A percentile compares a stretch with the other conserved stretches of the same genome.
These are phyloP conservation scores for Melospiza melodia DNA, from an alignment of 2,113 vertebrate species.

Conservation along the genomic window DNA sequence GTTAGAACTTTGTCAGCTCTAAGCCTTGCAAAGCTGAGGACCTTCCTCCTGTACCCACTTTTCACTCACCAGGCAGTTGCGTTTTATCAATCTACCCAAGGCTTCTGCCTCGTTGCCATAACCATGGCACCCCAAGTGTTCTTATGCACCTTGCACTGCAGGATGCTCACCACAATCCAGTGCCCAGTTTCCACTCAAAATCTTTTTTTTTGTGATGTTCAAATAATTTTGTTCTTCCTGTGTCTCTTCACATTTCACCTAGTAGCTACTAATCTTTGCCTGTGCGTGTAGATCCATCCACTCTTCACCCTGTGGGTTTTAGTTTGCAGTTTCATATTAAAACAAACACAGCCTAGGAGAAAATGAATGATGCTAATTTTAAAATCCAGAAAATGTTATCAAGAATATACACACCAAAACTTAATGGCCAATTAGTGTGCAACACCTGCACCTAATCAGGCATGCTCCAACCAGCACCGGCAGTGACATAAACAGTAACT, in stretches of 20 bases:
- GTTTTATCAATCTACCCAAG: background rate
- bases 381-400: background rate
- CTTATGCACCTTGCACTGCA: background rate
- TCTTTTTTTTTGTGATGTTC: background rate
- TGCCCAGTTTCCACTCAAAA: background rate
- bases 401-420: background rate
- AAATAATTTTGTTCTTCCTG: background rate
- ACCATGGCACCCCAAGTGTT: fast-evolving
- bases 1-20: fast-evolving
- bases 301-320: background rate
- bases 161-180: background rate
- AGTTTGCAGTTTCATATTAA: background rate
- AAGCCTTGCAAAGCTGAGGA: background rate
- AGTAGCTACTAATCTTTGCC: background rate
- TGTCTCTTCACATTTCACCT: background rate
- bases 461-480: background rate
- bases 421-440: slow-evolving; percentile 7
- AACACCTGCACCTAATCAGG: slow-evolving; percentile 26
- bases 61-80: background rate
- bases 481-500: background rate
- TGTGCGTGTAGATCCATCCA: fast-evolving
- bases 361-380: background rate
- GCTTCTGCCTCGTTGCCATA: fast-evolving
- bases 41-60: background rate
- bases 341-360: background rate